Base-by-base conservation (phyloP, 2,113 vertebrate genomes). In the Columba livia region DNA sequence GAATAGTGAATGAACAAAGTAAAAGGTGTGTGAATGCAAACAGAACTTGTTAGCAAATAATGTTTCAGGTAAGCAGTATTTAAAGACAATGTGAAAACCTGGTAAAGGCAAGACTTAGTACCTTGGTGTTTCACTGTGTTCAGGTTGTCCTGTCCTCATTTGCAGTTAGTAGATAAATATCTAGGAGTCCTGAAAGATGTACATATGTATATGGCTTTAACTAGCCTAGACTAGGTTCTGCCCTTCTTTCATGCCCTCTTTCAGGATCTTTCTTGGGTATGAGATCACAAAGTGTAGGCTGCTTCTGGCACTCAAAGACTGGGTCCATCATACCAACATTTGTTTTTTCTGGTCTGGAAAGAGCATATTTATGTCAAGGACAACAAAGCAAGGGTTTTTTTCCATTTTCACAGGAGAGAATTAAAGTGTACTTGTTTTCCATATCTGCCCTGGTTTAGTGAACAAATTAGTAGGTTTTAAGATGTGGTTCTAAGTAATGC, bases 1-100 rank as follows among this genome's bases (percentile, higher is more conserved):
- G 58, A 81, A 90, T 20, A 88, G 29, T n/a, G 79, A 95, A 95
- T 17, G 62, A 64, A 88, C 81, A 79, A 50, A 75, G 23, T 11
- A 42, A 67, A 61, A 90, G 66, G 11, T n/a, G 32, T 81, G 38
- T 48, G 60, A 92, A 72, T 36, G 34, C 7, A 60, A 91, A 70
- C 9, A 67, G n/a, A 85, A 73, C 31, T 77, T 58, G 24, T 21
- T 85, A 53, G 38, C 19, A 61, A 36, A 26, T 12, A 24, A 1
- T 3, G 12, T 77, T 87, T 83, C 32, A 31, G 12, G 26, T 65
- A 58, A 77, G 65, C 10, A 29, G 17, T 9, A n/a, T 42, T 89
- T 79, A 69, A 65, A 69, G 28, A 34, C 4, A 70, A 36, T 6
- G 2, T 38, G 14, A 36, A 62, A 60, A 54, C 15, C 20, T 71